Evolutionary conservation across 37 sponge, comb jelly and placozoan genomes (phyloP), one percentile per base, ranked within the genome.

Genomic region (Aphrocallistes beatrix): DNA sequence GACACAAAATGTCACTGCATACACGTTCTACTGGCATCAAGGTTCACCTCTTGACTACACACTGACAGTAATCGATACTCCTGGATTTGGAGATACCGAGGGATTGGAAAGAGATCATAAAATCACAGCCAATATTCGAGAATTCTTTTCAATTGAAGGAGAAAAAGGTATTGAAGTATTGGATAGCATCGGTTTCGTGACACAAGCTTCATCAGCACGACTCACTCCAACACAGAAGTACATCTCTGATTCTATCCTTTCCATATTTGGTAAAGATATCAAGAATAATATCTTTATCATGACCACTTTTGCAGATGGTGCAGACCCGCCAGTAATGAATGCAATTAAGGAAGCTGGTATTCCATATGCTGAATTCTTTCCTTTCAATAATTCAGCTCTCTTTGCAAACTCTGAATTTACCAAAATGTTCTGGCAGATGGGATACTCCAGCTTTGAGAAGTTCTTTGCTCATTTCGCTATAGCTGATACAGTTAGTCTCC

Each of bases 381-480:
- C 81, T 34, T 92, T 92, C 88, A 92, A 92, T 48, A 92, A 92
- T 60, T 90, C 93, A 6, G 89, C 93, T 0, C 37, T 90, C 23
- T 90, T 83, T 1, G 30, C 51, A 32, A 30, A 51, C 23, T 0
- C 0, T 32, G 34, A 9, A 6, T 90, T 92, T 45, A 81, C 84
- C 75, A 38, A 86, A 38, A 51, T 92, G 87, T 90, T 88, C 47
- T 93, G 93, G 93, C 69, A 87, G 25, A 93, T 93, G 93, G 93
- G 93, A 0, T 38, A 42, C 34, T 40, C 37, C 6, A 88, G 88
- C 38, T 87, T 90, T 40, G 38, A 81, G 16, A 82, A 81, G 0
- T 93, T 93, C 51, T 93, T 93, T 84, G 84, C 17, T 0, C 13
- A 69, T 10, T 81, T 93, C 37, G 28, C 36, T 23, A 19, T 37